Conservation (phyloP, 2,888 invertebrate species). For the Pachydiplax longipennis region DNA sequence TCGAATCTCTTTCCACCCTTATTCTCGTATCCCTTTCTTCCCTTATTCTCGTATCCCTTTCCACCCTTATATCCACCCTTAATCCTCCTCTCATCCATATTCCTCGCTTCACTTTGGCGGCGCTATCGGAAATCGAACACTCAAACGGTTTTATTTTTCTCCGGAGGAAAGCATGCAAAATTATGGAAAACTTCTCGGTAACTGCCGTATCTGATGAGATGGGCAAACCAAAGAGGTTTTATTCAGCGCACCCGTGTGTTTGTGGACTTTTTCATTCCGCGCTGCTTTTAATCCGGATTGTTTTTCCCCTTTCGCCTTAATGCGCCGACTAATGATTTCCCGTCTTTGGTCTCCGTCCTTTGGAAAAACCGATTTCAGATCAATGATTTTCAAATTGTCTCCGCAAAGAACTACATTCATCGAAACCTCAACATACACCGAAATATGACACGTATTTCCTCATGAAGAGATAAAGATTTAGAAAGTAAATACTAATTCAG, state of each 20-base stretch:
- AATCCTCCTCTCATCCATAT: neutral
- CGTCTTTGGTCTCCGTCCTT: neutral
- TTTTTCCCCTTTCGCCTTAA: no score
- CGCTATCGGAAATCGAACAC: constrained; percentile 32
- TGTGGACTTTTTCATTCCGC: neutral
- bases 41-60: neutral
- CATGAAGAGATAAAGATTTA: no score
- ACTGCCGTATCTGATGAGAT: constrained; percentile 40
- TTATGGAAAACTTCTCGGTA: constrained; percentile 16
- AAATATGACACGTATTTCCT: no score
- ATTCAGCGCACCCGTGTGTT: neutral
- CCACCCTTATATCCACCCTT: neutral
- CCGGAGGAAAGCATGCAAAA: neutral
- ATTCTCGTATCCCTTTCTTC: no score
- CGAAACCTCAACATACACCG: no score
- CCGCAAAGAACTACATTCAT: no score
- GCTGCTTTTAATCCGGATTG: neutral
- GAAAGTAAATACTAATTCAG: no score
- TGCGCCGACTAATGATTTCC: neutral
- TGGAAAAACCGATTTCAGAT: neutral
- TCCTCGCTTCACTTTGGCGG: neutral
- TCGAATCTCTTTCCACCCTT: no score
- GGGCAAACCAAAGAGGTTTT: neutral
- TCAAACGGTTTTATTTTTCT: neutral
- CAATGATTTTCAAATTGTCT: neutral